phyloP scores from a whole-genome alignment of 64 coral and sea anemone genomes.

The Montipora cactus region DNA sequence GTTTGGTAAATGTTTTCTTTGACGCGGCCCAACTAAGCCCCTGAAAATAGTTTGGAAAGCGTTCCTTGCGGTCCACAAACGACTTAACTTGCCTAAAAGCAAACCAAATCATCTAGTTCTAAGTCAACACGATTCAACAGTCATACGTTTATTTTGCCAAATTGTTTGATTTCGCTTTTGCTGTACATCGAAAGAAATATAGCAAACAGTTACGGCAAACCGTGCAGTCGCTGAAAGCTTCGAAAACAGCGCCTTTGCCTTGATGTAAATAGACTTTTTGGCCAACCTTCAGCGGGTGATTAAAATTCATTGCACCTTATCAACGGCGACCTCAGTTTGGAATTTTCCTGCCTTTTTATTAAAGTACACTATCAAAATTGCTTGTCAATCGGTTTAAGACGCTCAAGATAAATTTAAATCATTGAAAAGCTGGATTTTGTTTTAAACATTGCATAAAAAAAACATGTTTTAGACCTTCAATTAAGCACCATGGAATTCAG shows the following conservation, averaged over 20 bases:
- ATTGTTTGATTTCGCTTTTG: constrained; percentile 94
- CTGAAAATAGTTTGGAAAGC: too few relatives aligned
- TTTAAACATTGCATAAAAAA: background rate
- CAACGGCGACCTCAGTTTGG: constrained; percentile 84
- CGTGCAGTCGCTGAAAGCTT: constrained; percentile 17
- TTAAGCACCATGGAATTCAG: constrained; percentile 18
- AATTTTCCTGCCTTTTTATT: constrained; percentile 80
- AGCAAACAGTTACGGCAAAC: constrained; percentile 80
- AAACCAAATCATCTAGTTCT: constrained; percentile 29
- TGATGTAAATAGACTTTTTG: background rate
- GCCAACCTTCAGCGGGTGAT: background rate
- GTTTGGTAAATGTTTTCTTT: constrained; percentile 24
- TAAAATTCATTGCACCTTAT: constrained; percentile 60
- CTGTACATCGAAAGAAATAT: constrained; percentile 66
- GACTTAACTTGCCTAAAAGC: constrained; percentile 46
- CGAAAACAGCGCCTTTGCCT: background rate
- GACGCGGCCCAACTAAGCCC: background rate
- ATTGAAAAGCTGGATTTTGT: constrained; percentile 27
- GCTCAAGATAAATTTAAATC: constrained; percentile 41
- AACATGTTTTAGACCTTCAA: background rate
- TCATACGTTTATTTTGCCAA: constrained; percentile 99
- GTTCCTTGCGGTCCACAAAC: background rate
- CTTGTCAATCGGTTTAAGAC: constrained; percentile 68
- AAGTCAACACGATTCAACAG: constrained; percentile 93
- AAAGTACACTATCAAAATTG: constrained; percentile 83